Evolutionary conservation across 2,113 vertebrate species (phyloP).

Genomic region (Athene cunicularia): DNA sequence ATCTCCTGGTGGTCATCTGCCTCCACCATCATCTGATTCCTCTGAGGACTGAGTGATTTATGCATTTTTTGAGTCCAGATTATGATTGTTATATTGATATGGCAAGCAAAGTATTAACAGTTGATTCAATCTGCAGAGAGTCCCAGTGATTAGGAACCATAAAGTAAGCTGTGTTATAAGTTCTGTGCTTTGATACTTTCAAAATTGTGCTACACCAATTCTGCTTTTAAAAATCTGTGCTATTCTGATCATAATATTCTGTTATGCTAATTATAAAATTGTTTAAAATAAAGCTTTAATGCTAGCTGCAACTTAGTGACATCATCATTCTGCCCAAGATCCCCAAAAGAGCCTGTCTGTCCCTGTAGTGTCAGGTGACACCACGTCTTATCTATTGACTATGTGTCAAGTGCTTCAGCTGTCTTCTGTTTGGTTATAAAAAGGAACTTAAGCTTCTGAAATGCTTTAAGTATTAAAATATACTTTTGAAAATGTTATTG

Average conservation of each 20-base stretch:
- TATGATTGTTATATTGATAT: background rate
- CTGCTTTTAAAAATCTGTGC: background rate
- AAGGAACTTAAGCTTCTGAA: background rate
- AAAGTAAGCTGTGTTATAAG: background rate
- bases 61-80: background rate
- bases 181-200: background rate
- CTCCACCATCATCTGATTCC: background rate
- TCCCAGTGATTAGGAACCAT: background rate
- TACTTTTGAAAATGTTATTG: background rate
- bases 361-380: background rate
- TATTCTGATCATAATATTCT: background rate
- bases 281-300: background rate
- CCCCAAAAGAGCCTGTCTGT: background rate
- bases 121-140: background rate
- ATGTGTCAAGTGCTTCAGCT: background rate
- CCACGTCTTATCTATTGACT: background rate
- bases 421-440: background rate
- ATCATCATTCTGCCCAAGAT: background rate
- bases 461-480: background rate
- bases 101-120: background rate
- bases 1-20: accelerated
- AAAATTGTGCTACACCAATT: background rate
- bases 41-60: background rate
- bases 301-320: background rate
- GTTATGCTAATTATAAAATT: background rate